phyloP scores from a whole-genome alignment of 2,113 vertebrate species.

The Mesocricetus auratus region DNA sequence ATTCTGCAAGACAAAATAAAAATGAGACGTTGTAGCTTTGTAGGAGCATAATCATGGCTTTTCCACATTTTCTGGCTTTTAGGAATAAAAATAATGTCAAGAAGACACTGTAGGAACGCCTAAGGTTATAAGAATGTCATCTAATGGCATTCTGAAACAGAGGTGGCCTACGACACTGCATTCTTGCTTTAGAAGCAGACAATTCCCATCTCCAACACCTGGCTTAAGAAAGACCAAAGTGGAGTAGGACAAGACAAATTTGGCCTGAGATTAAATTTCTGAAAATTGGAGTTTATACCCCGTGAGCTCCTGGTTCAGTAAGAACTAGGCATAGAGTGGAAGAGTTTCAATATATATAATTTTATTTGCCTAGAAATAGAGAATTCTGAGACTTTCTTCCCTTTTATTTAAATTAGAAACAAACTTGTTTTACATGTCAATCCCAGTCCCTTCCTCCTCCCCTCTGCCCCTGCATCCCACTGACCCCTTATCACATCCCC shows the following conservation, averaged over 20 bases:
- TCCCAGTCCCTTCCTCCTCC: too few species aligned
- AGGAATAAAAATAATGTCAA: not conserved
- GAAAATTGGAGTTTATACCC: not conserved
- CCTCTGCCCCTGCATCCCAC: too few species aligned
- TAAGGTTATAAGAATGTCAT: not conserved
- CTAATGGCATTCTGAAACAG: not conserved
- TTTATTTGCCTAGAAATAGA: not conserved
- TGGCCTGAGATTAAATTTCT: not conserved
- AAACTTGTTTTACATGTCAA: too few species aligned
- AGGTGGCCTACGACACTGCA: not conserved
- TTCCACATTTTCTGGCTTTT: not conserved
- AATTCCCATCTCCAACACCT: constrained; percentile 9
- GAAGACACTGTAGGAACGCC: not conserved
- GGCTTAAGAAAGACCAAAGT: not conserved
- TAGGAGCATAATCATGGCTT: not conserved
- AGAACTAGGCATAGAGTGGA: not conserved
- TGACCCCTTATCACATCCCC: too few species aligned
- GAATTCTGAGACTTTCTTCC: not conserved
- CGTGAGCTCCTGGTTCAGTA: not conserved
- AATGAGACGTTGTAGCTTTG: not conserved
- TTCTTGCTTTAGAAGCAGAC: not conserved
- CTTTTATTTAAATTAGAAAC: too few species aligned
- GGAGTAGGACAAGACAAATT: not conserved
- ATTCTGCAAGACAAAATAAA: not conserved
- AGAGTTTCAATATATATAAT: not conserved